A percentile compares a stretch with the other conserved stretches of the same genome.
Conservation (phyloP, 2,113 vertebrate genomes). For the Zosterops lateralis region DNA sequence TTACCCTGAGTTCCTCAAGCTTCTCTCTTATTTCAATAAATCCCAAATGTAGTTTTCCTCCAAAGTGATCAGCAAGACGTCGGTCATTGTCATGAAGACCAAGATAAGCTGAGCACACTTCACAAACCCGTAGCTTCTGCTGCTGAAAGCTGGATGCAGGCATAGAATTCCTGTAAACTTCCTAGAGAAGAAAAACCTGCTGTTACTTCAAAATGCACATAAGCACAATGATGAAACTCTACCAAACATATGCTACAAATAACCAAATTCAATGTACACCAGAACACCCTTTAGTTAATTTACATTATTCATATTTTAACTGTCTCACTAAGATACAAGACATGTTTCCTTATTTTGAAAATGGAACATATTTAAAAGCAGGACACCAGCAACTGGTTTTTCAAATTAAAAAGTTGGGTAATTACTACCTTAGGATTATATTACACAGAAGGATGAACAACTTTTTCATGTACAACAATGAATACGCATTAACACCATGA, state of each 20-base stretch:
- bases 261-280: neutral
- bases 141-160: constrained; percentile 98
- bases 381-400: neutral
- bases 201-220: neutral
- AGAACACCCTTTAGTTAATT: neutral
- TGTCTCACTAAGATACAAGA: neutral
- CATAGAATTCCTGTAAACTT: constrained; percentile 98
- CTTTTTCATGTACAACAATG: neutral
- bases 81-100: constrained; percentile 98
- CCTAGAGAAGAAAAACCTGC: constrained; percentile 69
- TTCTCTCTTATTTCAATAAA: constrained; percentile 99
- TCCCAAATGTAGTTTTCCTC: constrained; percentile 95
- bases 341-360: neutral
- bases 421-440: neutral
- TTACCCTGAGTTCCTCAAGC: constrained; percentile 94
- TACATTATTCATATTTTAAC: neutral
- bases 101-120: constrained; percentile 96
- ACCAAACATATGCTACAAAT: neutral
- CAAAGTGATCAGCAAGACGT: constrained; percentile 95
- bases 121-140: constrained; percentile 96
- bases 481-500: neutral
- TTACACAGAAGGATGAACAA: neutral
- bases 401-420: neutral
- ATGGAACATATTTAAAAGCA: neutral
- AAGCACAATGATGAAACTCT: neutral